Evolutionary conservation across 2,888 invertebrate genomes (phyloP), one percentile per base, ranked within the genome.

Genomic region (Acrobasis repandana): DNA sequence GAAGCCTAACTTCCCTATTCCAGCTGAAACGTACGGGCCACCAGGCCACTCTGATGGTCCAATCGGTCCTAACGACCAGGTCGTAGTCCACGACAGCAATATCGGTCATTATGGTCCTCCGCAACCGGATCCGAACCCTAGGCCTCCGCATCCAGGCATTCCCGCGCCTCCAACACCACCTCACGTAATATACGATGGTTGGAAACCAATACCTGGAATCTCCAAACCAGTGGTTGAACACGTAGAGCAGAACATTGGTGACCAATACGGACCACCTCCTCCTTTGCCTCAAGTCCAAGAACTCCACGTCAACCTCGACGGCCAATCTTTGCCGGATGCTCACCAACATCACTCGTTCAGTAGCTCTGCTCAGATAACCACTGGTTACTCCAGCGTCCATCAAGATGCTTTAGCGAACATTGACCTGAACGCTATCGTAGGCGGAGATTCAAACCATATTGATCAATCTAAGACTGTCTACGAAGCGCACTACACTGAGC

Each of bases 201-300:
- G 97, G 97, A 96, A 95, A 76, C 97, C 97, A 18, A 97, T 97
- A 63, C 95, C 96, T 9, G 96, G 96, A 0, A 71, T 90, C 0
- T 89, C 92, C 0, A 75, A 82, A 38, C 93, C 95, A 0, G 85
- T 70, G 78, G 63, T 73, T 5, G 80, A 82, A 9, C 79, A 79
- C 5, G 69, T 74, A 58, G 72, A 69, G 69, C 84, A 76, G 0
- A 59, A 74, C 18, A 65, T 80, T 14, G 76, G 75, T 16, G 82
- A 88, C 65, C 81, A 90, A 61, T 82, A 90, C 59, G 87, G 89
- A 3, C 88, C 88, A 1, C 83, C 85, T 0, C 88, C 88, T 0
- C 84, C 84, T 0, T 77, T 82, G 0, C 54, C 54, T 20, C 65
- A 62, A 10, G 77, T 79, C 0, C 80, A 85, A 65, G 85, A 85